Base-by-base conservation (phyloP, 2,797 vertebrate species). In the Myotis daubentonii region DNA sequence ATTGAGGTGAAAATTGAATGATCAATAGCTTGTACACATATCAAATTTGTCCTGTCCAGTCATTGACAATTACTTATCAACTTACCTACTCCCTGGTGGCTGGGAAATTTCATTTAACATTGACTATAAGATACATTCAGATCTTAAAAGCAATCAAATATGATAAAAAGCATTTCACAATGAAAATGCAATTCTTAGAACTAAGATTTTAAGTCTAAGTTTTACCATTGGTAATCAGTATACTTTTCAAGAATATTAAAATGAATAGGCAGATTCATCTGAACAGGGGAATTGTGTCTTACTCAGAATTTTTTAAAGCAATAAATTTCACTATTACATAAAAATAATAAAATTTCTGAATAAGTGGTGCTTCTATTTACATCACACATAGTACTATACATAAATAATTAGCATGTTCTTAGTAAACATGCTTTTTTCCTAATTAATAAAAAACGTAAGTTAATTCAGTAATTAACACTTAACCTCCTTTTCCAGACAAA, bases 231-330 rank as follows among this genome's bases (percentile, higher is more conserved):
- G 30, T 87, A 49, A 65, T 72, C 20, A 78, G 22, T 57, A 65
- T 57, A 44, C 2, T 87, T 70, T 79, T 89, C 13, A 57, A 86
- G 25, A 90, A 47, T 81, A 65, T 60, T 84, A 86, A 28, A 91
- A 87, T 38, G 8, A 71, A 65, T 70, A 89, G 33, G 15, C 19
- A 60, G 13, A 57, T 80, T 93, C 41, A 92, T 71, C 4, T 71
- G 70, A 93, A 87, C 6, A 85, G 19, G 8, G 13, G 9, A 60
- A 95, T 38, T 82, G 9, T 93, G 30, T 70, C 25, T n/a, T 78
- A 92, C 8, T 44, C 2, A 85, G 57, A 75, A 87, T 44, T 92
- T 95, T 95, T 78, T 19, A n/a, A 94, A 96, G 80, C 0, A 90
- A 92, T 65, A 79, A 47, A 72, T 47, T 57, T 74, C 74, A 76